phyloP scores from a whole-genome alignment of 2,888 invertebrate genomes.

The Miltochrista miniata region DNA sequence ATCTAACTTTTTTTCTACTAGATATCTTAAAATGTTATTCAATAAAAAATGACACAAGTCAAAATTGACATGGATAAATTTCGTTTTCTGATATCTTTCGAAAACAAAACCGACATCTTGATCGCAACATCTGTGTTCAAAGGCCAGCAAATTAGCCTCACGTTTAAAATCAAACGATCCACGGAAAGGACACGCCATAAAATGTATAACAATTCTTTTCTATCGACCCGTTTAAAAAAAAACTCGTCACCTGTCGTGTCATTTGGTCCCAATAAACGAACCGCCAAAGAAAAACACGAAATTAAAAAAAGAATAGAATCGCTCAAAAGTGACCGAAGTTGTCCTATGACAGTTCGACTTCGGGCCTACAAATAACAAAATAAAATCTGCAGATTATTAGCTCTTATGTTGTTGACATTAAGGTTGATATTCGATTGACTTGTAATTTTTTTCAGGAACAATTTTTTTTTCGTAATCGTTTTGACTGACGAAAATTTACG shows the following conservation, averaged over 20 bases:
- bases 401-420: conserved; percentile 19
- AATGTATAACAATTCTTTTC: conserved; percentile 77
- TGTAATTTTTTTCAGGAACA: conserved; percentile 42
- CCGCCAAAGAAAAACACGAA: conserved; percentile 78
- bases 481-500: conserved; percentile 81
- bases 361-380: conserved; percentile 26
- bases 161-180: conserved; percentile 58
- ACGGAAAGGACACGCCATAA: conserved; percentile 75
- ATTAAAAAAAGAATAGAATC: conserved; percentile 68
- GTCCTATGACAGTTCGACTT: conserved; percentile 63
- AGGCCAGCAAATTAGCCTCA: conserved; percentile 70
- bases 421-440: conserved; percentile 24
- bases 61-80: too few relatives aligned
- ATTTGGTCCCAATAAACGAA: conserved; percentile 79
- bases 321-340: conserved; percentile 72
- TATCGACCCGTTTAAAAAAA: conserved; percentile 55
- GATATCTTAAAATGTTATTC: too few relatives aligned
- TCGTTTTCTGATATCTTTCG: background rate
- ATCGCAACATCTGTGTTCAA: conserved; percentile 69
- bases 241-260: conserved; percentile 82
- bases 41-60: too few relatives aligned
- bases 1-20: too few relatives aligned
- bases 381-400: conserved; percentile 14
- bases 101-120: conserved; percentile 48
- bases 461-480: conserved; percentile 71